Evolutionary conservation across 2,113 vertebrate genomes (phyloP), one percentile per base, ranked within the genome.

Genomic region (Ceuthmochares aereus): DNA sequence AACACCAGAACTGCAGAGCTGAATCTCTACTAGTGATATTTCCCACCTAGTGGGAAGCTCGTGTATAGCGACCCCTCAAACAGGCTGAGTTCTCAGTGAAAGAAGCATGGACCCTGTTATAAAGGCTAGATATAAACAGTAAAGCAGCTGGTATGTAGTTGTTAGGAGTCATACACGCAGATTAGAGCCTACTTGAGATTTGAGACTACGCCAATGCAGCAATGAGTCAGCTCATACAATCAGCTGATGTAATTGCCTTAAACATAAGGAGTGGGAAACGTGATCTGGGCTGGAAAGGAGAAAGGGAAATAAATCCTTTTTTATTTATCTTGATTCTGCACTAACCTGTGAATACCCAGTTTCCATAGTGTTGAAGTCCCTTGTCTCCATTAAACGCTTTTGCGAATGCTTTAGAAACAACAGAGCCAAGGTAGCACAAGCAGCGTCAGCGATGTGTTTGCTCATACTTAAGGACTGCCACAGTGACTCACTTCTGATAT

Each of bases 191-290:
- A 29, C 47, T 83, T 72, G 43, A 85, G 62, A 66, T 72, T 20
- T 68, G 37, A 89, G 63, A 29, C 23, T 76, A 52, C 32, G 7
- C 68, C 83, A 91, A 95, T 56, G 66, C 62, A 84, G 74, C 60
- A 64, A 27, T 69, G 58, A 94, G 86, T 89, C 80, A 94, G 63
- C 49, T 94, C 87, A 68, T 89, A 77, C 58, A 73, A 55, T 45
- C 3, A 3, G 63, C 73, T 91, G 81, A 76, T 84, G 58, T 49
- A 64, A 89, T 5, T 9, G 56, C 75, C 40, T 89, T 75, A 79
- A 82, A 82, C 20, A 14, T 11, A 42, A 72, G 29, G 32, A 19
- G 6, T 21, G 40, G 75, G 40, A 30, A 42, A 37, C 72, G 23
- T 43, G 27, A 86, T 40, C 32, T 34, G 20, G 17, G 20, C 20